Percentiles rank a stretch among this genome's conserved stretches.
phyloP scores from a whole-genome alignment of 2,113 vertebrate genomes.

The Willisornis vidua region DNA sequence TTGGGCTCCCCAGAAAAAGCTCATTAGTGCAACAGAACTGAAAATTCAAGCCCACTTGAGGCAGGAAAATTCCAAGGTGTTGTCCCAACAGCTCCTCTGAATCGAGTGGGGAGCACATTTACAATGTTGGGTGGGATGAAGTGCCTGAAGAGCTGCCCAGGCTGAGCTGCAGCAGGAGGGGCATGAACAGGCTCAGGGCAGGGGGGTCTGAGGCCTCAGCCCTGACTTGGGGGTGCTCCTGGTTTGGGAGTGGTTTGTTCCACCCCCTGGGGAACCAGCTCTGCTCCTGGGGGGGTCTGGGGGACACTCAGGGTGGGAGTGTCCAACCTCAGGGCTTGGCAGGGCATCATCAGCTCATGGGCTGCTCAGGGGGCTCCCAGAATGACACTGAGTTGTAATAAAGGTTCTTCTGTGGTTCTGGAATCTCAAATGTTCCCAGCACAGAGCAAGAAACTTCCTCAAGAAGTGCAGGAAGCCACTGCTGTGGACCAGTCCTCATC shows the following conservation, averaged over 20 bases:
- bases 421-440: not conserved
- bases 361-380: too few relatives aligned
- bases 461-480: not conserved
- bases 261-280: not conserved
- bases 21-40: constrained; percentile 9
- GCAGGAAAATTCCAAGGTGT: not conserved
- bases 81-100: constrained; percentile 12
- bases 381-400: too few relatives aligned
- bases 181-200: not conserved
- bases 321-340: not conserved
- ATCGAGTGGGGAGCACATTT: not conserved
- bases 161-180: not conserved
- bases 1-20: not conserved
- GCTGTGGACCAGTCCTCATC: not conserved
- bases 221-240: not conserved
- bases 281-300: rapidly evolving
- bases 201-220: not conserved
- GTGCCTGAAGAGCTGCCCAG: not conserved
- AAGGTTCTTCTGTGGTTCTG: not conserved
- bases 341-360: not conserved
- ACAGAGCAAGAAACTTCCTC: not conserved
- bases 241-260: not conserved
- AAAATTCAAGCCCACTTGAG: not conserved
- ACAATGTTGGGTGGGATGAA: not conserved
- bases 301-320: not conserved